Percentiles rank a stretch among this genome's conserved stretches.
Conservation (phyloP, 2,888 invertebrate genomes). For the Pimpla rufipes region DNA sequence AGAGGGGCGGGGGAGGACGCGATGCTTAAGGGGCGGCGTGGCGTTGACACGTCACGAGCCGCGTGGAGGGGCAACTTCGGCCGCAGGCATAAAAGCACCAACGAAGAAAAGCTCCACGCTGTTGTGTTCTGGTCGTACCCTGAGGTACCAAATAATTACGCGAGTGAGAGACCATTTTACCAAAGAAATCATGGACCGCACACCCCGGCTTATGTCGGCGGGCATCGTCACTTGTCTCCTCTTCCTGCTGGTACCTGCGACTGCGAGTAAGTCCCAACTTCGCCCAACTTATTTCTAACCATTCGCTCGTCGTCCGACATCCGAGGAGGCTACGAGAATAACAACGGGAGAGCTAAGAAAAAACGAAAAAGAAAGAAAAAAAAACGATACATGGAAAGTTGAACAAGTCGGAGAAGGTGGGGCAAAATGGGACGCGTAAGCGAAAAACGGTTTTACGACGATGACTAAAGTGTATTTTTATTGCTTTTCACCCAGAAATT, state of each 20-base stretch:
- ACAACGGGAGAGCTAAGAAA: too few species aligned
- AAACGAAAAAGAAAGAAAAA: too few species aligned
- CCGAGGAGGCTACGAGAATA: too few species aligned
- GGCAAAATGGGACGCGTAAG: too few species aligned
- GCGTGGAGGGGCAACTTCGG: too few species aligned
- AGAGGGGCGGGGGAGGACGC: slow-evolving; percentile 31
- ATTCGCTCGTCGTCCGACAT: too few species aligned
- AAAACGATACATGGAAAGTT: background rate
- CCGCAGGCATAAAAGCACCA: slow-evolving; percentile 84
- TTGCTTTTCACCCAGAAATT: too few species aligned
- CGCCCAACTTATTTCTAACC: too few species aligned
- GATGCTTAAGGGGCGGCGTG: background rate
- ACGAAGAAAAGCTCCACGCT: slow-evolving; percentile 82
- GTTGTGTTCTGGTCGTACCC: slow-evolving; percentile 81
- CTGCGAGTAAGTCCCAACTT: slow-evolving; percentile 78
- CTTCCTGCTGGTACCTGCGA: slow-evolving; percentile 72
- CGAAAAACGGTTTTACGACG: too few species aligned
- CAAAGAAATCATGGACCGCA: slow-evolving; percentile 80
- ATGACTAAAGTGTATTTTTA: too few species aligned
- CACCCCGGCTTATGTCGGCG: slow-evolving; percentile 80
- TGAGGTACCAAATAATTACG: slow-evolving; percentile 70
- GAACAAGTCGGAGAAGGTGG: too few species aligned
- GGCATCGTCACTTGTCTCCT: slow-evolving; percentile 77
- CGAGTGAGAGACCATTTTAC: slow-evolving; percentile 72
- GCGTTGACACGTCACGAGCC: slow-evolving; percentile 45